Evolutionary conservation across 2,113 vertebrate genomes (phyloP), one percentile per base, ranked within the genome.

Genomic region (Leptosomus discolor): DNA sequence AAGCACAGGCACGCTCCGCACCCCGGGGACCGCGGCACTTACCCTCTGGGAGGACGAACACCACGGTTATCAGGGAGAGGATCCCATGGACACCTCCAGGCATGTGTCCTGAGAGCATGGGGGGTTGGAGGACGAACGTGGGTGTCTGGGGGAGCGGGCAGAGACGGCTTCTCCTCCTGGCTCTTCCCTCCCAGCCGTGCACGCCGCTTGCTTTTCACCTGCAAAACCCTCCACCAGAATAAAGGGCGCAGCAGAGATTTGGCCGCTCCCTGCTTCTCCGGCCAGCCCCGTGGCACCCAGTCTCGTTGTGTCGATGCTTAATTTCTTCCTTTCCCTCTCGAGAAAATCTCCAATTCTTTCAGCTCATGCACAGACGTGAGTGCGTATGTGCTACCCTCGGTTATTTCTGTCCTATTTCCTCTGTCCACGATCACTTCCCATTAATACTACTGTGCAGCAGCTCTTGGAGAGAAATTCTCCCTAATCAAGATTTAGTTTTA

Each of bases 351-450:
- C 2, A 24, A 10, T 48, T 81, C 76, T 46, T 11, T 81, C 70
- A 8, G 88, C 19, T 39, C 30, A 1, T 8, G 94, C 95, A 86
- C 96, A 94, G 96, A 95, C 58, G 43, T 67, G 79, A 88, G 74
- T 12, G 88, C n/a, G 57, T 93, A 20, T 92, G 90, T 79, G 88
- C 93, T 94, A 34, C 96, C 96, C 95, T 96, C 43, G 0, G 97
- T 97, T 96, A 96, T 97, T 96, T 96, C 97, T 97, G 97, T 94
- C 97, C 97, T 97, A 97, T 93, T 96, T 97, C 97, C 93, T 91
- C 97, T 83, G 74, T 86, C 96, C 96, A 85, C 41, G 96, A 97
- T 97, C 96, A 84, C 95, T 96, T 94, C 89, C 92, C 93, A 91
- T 96, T 94, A 97, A 96, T 93, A 76, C 68, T n/a, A 74, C 74